Base-by-base conservation (phyloP, 2,888 invertebrate genomes). In the Serripes groenlandicus region DNA sequence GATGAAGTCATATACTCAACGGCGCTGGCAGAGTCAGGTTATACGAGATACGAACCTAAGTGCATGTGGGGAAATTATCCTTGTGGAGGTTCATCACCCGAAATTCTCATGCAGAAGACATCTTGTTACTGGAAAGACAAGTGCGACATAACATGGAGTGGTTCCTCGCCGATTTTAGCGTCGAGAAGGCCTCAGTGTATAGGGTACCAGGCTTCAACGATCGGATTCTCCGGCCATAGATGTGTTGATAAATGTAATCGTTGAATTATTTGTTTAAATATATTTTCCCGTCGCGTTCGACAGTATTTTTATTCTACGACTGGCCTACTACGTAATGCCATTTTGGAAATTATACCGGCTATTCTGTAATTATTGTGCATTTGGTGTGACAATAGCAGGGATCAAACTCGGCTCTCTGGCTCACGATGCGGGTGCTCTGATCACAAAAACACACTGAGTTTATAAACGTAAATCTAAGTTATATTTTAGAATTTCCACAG, bases 201-300 rank as follows among this genome's bases (percentile, higher is more conserved):
- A 56, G 86, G 84, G 11, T 76, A 76, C 32, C 37, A 52, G 21
- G 81, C 81, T 1, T 81, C 83, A 18, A 70, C 42, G 1, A 60
- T 86, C 5, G 86, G 83, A 3, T 56, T 88, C 18, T 71, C 70
- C 23, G 85, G 84, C 11, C 86, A 85, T 52, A 70, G 79, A 54
- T 90, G 90, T 76, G 74, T 88, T 9, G 37, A 76, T 28, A 81
- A 85, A 87, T 83, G 90, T 90, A 76, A 28, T 49, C n/a, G n/a
- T n/a, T n/a, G n/a, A n/a, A n/a, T n/a, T n/a, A n/a, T n/a, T n/a
- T n/a, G n/a, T n/a, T n/a, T n/a, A n/a, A n/a, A n/a, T n/a, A n/a
- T n/a, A n/a, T n/a, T n/a, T n/a, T n/a, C n/a, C n/a, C n/a, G n/a
- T n/a, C n/a, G n/a, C n/a, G n/a, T n/a, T n/a, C n/a, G n/a, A n/a